Conservation (phyloP, 2,797 vertebrate species). For the Lepilemur septentrionalis region DNA sequence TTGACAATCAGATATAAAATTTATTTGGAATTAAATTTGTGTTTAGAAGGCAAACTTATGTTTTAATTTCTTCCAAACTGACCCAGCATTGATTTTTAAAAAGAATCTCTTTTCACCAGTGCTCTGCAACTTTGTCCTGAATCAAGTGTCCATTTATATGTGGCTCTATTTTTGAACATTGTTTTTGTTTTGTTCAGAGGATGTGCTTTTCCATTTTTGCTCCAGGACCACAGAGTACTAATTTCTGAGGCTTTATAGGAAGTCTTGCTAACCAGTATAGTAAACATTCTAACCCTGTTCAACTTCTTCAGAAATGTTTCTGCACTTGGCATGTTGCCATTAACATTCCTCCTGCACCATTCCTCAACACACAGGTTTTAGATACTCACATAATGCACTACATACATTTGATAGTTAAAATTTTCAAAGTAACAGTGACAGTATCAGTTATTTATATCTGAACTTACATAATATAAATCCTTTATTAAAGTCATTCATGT, state of each 20-base stretch:
- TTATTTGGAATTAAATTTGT: background rate
- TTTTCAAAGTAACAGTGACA: background rate
- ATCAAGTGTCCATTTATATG: background rate
- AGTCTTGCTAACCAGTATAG: background rate
- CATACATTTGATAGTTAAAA: background rate
- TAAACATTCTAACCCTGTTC: background rate
- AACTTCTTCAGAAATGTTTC: background rate
- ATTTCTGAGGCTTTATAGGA: background rate
- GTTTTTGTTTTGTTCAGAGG: background rate
- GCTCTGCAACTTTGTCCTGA: background rate
- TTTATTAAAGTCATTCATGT: background rate
- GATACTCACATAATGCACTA: background rate
- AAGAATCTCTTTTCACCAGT: background rate
- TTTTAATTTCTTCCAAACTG: background rate
- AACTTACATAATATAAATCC: background rate
- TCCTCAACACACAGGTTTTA: background rate
- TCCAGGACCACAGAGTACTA: background rate
- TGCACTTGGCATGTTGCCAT: background rate
- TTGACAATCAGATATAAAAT: background rate
- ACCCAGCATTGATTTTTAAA: background rate
- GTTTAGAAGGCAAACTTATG: background rate
- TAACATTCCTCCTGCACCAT: background rate
- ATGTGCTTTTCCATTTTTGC: background rate
- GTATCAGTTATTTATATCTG: background rate
- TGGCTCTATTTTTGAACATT: background rate